phyloP scores from a whole-genome alignment of 2,888 invertebrate genomes.

The Kryphioiulus occultus region DNA sequence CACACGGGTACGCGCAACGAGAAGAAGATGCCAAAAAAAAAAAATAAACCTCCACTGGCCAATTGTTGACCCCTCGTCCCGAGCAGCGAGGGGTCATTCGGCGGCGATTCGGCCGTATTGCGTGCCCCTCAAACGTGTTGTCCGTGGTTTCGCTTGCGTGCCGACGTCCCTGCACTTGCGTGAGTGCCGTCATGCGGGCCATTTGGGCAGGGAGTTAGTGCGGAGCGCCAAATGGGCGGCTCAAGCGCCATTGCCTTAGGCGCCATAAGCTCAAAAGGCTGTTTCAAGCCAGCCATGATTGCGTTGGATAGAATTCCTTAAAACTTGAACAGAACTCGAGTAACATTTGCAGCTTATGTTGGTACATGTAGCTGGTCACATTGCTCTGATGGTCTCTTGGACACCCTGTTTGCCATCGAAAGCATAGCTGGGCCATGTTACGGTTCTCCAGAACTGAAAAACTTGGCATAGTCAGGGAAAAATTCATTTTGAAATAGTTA shows the following conservation, averaged over 20 bases:
- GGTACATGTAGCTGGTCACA: too few relatives aligned
- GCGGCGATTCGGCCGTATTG: conserved; percentile 22
- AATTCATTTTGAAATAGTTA: too few relatives aligned
- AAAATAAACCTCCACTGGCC: background rate
- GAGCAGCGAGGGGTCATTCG: conserved; percentile 11
- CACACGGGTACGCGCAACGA: background rate
- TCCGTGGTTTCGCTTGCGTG: conserved; percentile 9
- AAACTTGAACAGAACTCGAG: too few relatives aligned
- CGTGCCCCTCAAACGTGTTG: background rate
- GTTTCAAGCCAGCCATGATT: background rate
- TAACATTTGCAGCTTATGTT: too few relatives aligned
- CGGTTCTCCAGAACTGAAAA: too few relatives aligned
- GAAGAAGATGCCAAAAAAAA: background rate
- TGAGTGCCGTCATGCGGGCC: background rate
- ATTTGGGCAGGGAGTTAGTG: background rate
- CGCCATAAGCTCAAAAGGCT: background rate
- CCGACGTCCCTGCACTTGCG: background rate
- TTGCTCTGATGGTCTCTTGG: too few relatives aligned
- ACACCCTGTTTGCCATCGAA: too few relatives aligned
- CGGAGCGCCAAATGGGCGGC: background rate
- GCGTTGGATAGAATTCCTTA: too few relatives aligned
- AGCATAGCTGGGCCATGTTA: too few relatives aligned
- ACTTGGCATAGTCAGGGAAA: too few relatives aligned
- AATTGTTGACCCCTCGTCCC: conserved; percentile 28
- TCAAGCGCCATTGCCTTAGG: background rate